These are phyloP conservation scores for Paratilapia polleni DNA, from an alignment of 2,113 vertebrate genomes.

Conservation along the genomic window DNA sequence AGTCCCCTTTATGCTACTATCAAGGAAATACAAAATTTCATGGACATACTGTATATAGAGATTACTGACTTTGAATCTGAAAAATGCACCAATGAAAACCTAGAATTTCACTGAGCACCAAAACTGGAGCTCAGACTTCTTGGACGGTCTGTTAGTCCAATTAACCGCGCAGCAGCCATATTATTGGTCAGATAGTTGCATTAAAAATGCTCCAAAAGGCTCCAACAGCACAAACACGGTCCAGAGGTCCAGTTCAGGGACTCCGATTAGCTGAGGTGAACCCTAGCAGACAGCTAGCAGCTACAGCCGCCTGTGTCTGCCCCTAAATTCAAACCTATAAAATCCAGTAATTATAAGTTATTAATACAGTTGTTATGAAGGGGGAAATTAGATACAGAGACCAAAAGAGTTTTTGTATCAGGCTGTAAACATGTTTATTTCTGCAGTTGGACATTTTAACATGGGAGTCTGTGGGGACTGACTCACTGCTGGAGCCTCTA, in stretches of 20 bases:
- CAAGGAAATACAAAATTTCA: background rate
- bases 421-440: background rate
- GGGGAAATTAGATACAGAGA: background rate
- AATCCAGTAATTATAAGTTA: background rate
- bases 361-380: background rate
- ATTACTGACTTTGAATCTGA: background rate
- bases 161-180: too few relatives aligned
- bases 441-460: background rate
- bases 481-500: background rate
- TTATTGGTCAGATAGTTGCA: too few relatives aligned
- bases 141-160: too few relatives aligned
- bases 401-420: too few relatives aligned
- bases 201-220: too few relatives aligned
- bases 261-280: too few relatives aligned
- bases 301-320: background rate
- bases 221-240: too few relatives aligned
- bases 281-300: too few relatives aligned
- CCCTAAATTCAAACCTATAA: background rate
- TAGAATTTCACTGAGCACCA: too few relatives aligned
- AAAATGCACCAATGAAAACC: background rate
- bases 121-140: too few relatives aligned
- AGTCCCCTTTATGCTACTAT: background rate
- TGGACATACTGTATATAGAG: background rate
- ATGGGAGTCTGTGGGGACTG: background rate
- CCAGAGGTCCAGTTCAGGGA: too few relatives aligned